Percentiles rank a stretch among this genome's conserved stretches.
Conservation (phyloP, 2,888 invertebrate species). For the Dolichopus griseipennis region DNA sequence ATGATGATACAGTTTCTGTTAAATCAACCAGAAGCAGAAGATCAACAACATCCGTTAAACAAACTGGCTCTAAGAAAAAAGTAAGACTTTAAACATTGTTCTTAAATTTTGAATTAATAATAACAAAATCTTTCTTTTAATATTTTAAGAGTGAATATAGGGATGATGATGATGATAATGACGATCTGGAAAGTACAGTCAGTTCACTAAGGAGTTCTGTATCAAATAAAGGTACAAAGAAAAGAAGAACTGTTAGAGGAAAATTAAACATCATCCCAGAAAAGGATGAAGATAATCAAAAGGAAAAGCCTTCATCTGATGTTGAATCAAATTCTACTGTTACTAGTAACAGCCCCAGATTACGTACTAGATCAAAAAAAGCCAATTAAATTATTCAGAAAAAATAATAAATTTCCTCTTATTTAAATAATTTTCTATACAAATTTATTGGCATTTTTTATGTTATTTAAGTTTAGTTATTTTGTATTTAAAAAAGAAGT, state of each 20-base stretch:
- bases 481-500: neutral
- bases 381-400: neutral
- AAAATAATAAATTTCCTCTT: neutral
- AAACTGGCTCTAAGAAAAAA: neutral
- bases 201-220: neutral
- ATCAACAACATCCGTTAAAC: neutral
- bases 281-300: neutral
- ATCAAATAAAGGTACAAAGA: neutral
- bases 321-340: neutral
- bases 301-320: neutral
- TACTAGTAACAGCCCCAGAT: neutral
- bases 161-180: neutral
- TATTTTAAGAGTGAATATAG: neutral
- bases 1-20: neutral
- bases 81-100: neutral
- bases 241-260: neutral
- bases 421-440: neutral
- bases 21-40: neutral
- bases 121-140: neutral
- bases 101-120: too few species aligned
- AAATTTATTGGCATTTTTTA: neutral
- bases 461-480: neutral
- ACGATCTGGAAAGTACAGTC: neutral
- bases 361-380: neutral
- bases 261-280: neutral